These are phyloP conservation scores for Mesoligia furuncula DNA, from an alignment of 2,888 invertebrate species.

Conservation along the genomic window DNA sequence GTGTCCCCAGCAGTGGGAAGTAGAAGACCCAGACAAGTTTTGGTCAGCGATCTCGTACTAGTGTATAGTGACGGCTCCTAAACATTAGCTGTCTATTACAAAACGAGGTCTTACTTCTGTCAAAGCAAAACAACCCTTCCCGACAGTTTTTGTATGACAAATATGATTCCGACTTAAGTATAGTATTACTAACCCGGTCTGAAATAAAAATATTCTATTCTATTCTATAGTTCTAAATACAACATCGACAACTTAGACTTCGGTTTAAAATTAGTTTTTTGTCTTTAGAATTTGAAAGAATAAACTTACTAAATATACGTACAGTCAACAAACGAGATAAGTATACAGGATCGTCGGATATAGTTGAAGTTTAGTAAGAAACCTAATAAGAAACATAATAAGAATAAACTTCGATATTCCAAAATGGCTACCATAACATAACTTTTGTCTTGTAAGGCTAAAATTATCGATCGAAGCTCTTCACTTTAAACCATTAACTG, in stretches of 20 bases:
- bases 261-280: neutral
- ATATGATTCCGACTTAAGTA: neutral
- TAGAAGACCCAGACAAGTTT: neutral
- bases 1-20: too few species aligned
- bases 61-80: too few species aligned
- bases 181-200: too few species aligned
- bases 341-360: too few species aligned
- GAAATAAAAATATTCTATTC: too few species aligned
- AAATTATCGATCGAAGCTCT: neutral
- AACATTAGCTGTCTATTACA: neutral
- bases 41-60: neutral
- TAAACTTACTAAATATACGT: too few species aligned
- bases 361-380: too few species aligned
- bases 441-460: neutral
- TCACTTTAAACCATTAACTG: too few species aligned
- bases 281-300: neutral
- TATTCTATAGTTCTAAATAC: too few species aligned
- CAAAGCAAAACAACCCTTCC: neutral
- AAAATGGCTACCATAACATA: neutral
- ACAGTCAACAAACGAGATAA: too few species aligned
- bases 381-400: too few species aligned
- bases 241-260: neutral
- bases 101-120: neutral
- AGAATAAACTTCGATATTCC: neutral
- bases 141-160: neutral